A percentile compares a stretch with the other conserved stretches of the same genome.
phyloP scores from a whole-genome alignment of 1,140 invertebrate genomes.

The Ceratitis capitata region DNA sequence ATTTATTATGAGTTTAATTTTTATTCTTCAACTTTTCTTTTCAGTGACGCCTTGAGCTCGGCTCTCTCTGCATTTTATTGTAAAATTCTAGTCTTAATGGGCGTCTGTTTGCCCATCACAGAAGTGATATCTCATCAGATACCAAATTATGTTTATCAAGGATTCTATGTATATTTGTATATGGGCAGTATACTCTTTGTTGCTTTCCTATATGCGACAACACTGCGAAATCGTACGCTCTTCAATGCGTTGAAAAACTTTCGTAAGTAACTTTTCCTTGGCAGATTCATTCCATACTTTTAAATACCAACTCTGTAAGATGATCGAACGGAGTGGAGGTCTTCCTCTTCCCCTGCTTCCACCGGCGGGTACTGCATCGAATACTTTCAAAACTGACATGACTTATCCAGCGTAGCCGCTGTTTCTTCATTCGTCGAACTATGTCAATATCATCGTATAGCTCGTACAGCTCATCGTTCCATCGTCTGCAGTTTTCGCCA shows the following conservation, averaged over 20 bases:
- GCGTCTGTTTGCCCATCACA: conserved; percentile 73
- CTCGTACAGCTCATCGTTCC: too few relatives aligned
- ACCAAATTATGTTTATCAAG: conserved; percentile 73
- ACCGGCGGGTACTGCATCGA: too few relatives aligned
- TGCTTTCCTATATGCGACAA: conserved; percentile 76
- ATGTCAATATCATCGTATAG: neutral
- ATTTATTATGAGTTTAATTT: too few relatives aligned
- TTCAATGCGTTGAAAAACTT: conserved; percentile 66
- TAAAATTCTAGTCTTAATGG: conserved; percentile 78
- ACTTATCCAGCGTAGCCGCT: neutral
- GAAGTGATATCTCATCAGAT: conserved; percentile 73
- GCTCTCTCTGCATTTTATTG: conserved; percentile 78
- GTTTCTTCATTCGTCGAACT: neutral
- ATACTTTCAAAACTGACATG: too few relatives aligned
- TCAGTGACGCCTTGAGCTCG: conserved; percentile 66
- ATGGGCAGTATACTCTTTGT: conserved; percentile 78
- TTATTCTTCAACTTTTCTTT: conserved; percentile 39
- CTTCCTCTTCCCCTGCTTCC: too few relatives aligned
- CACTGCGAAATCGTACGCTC: conserved; percentile 72
- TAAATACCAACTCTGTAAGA: too few relatives aligned
- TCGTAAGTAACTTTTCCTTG: conserved; percentile 61
- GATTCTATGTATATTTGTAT: conserved; percentile 86
- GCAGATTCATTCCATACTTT: too few relatives aligned
- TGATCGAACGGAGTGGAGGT: too few relatives aligned
- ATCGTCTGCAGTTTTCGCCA: too few relatives aligned